Evolutionary conservation across 2,888 invertebrate species (phyloP), one percentile per base, ranked within the genome.

Genomic region (Danaus chrysippus): DNA sequence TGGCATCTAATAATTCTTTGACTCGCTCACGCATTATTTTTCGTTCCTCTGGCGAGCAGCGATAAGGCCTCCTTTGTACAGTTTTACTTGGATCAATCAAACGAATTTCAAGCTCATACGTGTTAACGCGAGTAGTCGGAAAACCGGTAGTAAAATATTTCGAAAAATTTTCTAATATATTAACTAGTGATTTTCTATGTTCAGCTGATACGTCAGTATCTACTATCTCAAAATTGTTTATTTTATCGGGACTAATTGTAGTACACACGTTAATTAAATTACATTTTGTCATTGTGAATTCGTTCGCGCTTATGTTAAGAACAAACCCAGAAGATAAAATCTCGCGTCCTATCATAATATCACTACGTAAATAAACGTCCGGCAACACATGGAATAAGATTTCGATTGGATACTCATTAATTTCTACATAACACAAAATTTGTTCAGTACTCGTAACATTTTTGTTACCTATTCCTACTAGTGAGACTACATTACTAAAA

Each of bases 61-160:
- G 44, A 17, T 60, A 60, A 41, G 60, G 59, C 34, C 54, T 54
- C 9, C 60, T 44, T 34, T 60, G 54, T 6, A 59, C 55, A 19
- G 60, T 60, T 34, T 46, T 13, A 42, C 55, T 49, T 17, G 60
- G 60, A 17, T 60, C 56, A 41, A n/a, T n/a, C n/a, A n/a, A n/a
- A n/a, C n/a, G n/a, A n/a, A n/a, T n/a, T n/a, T n/a, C n/a, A n/a
- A n/a, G n/a, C n/a, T n/a, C n/a, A n/a, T n/a, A n/a, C n/a, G n/a
- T n/a, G n/a, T n/a, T n/a, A n/a, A n/a, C n/a, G n/a, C n/a, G n/a
- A n/a, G n/a, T n/a, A n/a, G n/a, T n/a, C n/a, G n/a, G n/a, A n/a
- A n/a, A n/a, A n/a, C n/a, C n/a, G n/a, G n/a, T n/a, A n/a, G n/a
- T n/a, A n/a, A n/a, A n/a, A n/a, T n/a, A n/a, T n/a, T n/a, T n/a